These are phyloP conservation scores for Tenthredo notha DNA, from an alignment of 2,888 invertebrate species.

Conservation along the genomic window DNA sequence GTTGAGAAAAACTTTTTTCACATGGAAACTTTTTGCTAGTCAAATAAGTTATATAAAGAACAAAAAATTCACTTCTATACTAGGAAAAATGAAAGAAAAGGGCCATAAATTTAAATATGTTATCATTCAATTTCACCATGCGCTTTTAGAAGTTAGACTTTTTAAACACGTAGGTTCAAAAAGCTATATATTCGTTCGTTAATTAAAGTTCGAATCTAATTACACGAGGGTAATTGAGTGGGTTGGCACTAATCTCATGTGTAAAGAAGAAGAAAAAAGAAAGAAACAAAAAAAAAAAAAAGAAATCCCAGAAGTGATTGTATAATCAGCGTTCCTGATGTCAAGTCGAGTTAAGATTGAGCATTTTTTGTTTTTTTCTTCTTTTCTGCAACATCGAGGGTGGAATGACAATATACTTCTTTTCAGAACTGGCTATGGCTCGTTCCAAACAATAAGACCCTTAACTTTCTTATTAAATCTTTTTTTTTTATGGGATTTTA, in stretches of 20 bases:
- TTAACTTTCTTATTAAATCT: slow-evolving; percentile 33
- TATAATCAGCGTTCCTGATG: slow-evolving; percentile 13
- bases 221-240: background rate
- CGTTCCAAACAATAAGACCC: slow-evolving; percentile 15
- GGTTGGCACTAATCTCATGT: background rate
- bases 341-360: slow-evolving; percentile 24
- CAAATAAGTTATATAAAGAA: background rate
- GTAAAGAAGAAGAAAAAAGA: background rate
- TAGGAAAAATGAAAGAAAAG: background rate
- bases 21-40: background rate
- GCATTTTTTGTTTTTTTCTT: background rate
- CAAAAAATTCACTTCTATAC: background rate
- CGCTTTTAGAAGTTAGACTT: background rate
- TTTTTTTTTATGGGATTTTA: background rate
- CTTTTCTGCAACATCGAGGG: background rate
- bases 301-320: background rate
- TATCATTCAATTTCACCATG: background rate
- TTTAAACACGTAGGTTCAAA: background rate
- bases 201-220: background rate
- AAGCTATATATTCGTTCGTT: background rate
- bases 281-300: background rate
- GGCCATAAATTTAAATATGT: background rate
- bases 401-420: slow-evolving; percentile 15
- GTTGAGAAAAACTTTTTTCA: background rate
- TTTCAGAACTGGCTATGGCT: slow-evolving; percentile 6